Percentiles rank a stretch among this genome's conserved stretches.
Evolutionary conservation across 2,113 vertebrate species (phyloP).

Genomic region (Herpetotheres cachinnans): DNA sequence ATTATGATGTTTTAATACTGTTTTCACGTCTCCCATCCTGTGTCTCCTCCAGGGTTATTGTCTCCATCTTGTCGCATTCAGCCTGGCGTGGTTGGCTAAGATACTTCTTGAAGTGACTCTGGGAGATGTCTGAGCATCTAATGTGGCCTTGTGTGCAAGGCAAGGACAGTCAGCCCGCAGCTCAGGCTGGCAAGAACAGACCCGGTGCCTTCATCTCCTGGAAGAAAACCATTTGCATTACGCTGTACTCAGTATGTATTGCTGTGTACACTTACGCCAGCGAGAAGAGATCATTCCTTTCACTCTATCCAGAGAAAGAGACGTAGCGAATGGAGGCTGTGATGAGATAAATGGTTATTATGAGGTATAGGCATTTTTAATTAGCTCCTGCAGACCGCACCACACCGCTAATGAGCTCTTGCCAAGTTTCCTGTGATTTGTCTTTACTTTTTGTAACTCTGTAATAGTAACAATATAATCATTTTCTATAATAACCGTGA

Average conservation of each 20-base stretch:
- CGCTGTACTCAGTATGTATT: background rate
- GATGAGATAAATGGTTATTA: conserved; percentile 50
- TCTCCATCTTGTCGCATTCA: background rate
- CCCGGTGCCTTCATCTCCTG: conserved; percentile 71
- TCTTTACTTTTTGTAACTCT: conserved; percentile 51
- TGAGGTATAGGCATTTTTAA: conserved; percentile 51
- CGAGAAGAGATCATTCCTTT: background rate
- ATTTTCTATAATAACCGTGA: conserved; percentile 45
- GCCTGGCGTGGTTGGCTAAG: background rate
- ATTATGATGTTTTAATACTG: background rate
- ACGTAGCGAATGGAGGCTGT: background rate
- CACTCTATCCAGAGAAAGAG: background rate
- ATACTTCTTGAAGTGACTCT: background rate
- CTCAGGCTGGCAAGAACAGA: conserved; percentile 53
- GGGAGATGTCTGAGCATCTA: background rate
- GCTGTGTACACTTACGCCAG: background rate
- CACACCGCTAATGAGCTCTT: conserved; percentile 54
- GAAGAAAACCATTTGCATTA: background rate
- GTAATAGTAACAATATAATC: conserved; percentile 33
- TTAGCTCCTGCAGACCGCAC: conserved; percentile 52
- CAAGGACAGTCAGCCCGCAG: conserved; percentile 70
- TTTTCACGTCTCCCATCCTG: background rate
- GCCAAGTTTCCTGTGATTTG: conserved; percentile 43
- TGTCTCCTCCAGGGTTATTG: background rate
- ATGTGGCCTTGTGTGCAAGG: conserved; percentile 46